Base-by-base conservation (phyloP, 1,140 invertebrate species). In the Magallana gigas region DNA sequence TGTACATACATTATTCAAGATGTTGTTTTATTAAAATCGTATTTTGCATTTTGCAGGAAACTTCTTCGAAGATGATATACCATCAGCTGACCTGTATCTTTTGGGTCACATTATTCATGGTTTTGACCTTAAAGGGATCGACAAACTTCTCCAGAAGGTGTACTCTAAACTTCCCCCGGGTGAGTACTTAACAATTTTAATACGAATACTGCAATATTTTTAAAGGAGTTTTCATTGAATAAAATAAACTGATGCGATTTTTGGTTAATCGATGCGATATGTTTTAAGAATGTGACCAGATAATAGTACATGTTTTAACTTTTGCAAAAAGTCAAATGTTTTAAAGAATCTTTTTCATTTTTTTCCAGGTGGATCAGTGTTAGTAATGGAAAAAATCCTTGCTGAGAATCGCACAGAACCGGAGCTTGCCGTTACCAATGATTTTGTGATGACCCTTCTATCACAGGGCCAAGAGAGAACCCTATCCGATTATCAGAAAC, bases 1-100 rank as follows among this genome's bases (percentile, higher is more conserved):
- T 48, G 36, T 48, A 48, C 36, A 48, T 48, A 48, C 36, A 48
- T 48, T 48, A 48, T 48, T 48, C 1, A 48, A 48, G 36, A 48
- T 48, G 36, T 48, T 48, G 36, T 48, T 48, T 48, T 48, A 48
- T 48, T 4, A 2, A 48, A 48, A 5, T 48, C 36, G 36, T 48
- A 48, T 57, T 57, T n/a, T 83, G n/a, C 57, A 84, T 86, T 62
- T 18, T 84, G 29, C 71, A 92, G 92, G 91, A 36, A 88, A 92
- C 85, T 93, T 93, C 85, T 92, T 93, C 76, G 86, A 91, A 64
- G 91, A 91, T 84, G 87, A 88, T 23, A 71, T 93, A 23, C 91
- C 92, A 0, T 60, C 88, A 6, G 89, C 85, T 12, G 92, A 93
- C 87, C 87, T 93, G 0, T 92, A 90, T 60, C 87, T 93, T 4